These are phyloP conservation scores for Gymnocypris eckloni DNA, from an alignment of 2,797 vertebrate species.

Conservation along the genomic window DNA sequence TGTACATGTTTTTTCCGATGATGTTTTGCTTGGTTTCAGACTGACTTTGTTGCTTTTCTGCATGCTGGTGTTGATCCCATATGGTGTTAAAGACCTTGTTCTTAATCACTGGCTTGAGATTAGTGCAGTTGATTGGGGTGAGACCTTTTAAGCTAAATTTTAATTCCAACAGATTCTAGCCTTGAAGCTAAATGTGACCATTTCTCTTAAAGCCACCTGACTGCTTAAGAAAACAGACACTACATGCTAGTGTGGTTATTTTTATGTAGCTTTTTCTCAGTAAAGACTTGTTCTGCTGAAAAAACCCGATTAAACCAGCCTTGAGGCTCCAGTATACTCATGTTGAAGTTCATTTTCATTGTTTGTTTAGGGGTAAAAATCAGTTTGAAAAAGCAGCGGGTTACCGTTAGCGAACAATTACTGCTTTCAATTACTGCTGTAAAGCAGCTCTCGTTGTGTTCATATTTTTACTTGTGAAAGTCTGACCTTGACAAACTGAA, in stretches of 20 bases:
- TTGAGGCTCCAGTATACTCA: not conserved
- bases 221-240: not conserved
- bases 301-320: not conserved
- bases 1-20: not conserved
- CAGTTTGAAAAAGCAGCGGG: too few species aligned
- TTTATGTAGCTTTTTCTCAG: not conserved
- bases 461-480: not conserved
- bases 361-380: not conserved
- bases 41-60: not conserved
- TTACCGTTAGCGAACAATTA: not conserved
- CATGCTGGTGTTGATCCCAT: not conserved
- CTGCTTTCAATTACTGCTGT: not conserved
- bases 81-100: not conserved
- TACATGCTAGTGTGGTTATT: not conserved
- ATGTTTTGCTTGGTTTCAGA: not conserved
- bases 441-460: not conserved
- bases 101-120: constrained; percentile 23
- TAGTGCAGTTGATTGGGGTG: constrained; percentile 7
- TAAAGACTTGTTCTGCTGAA: not conserved
- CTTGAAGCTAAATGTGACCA: not conserved
- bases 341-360: not conserved
- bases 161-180: constrained; percentile 9
- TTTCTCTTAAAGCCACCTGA: not conserved
- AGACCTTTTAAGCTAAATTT: constrained; percentile 12
- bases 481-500: not conserved